A percentile compares a stretch with the other conserved stretches of the same genome.
phyloP scores from a whole-genome alignment of 2,888 invertebrate species.

The Drosophila greeni region DNA sequence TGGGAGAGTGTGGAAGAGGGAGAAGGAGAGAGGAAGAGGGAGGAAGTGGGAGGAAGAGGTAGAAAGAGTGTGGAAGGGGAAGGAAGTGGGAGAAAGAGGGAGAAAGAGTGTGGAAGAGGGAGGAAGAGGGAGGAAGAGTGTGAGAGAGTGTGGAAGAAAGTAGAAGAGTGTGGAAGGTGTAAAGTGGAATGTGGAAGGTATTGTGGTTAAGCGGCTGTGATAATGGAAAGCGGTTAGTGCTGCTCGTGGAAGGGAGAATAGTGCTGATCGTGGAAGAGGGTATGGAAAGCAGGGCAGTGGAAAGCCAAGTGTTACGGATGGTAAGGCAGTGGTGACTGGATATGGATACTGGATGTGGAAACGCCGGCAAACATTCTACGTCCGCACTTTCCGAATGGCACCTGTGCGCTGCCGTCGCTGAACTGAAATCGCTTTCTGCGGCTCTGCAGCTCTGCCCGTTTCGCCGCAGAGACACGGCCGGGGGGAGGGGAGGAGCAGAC shows the following conservation, averaged over 20 bases:
- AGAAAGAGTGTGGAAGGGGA: no score
- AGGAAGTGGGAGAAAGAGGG: no score
- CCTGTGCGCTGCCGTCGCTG: conserved; percentile 70
- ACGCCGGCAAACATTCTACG: conserved; percentile 42
- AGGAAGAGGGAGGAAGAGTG: no score
- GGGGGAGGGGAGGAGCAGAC: not conserved
- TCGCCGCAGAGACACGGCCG: conserved; percentile 2
- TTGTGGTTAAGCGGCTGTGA: not conserved
- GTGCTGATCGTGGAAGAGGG: no score
- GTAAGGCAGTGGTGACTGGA: not conserved
- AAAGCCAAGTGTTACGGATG: no score
- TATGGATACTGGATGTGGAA: conserved; percentile 8
- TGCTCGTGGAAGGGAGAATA: not conserved
- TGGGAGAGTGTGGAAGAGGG: not conserved
- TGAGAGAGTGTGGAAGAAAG: not conserved
- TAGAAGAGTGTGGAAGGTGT: not conserved
- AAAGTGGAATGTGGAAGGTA: not conserved
- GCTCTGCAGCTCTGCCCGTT: conserved; percentile 36
- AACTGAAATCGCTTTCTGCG: conserved; percentile 52
- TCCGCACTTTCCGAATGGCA: conserved; percentile 73
- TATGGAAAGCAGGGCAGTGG: no score
- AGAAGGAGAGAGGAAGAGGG: no score
- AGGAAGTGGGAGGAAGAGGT: no score
- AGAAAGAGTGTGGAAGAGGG: no score
- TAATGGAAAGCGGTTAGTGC: not conserved